Evolutionary conservation across 2,113 vertebrate species (phyloP).

Genomic region (Pachyramphus minor): DNA sequence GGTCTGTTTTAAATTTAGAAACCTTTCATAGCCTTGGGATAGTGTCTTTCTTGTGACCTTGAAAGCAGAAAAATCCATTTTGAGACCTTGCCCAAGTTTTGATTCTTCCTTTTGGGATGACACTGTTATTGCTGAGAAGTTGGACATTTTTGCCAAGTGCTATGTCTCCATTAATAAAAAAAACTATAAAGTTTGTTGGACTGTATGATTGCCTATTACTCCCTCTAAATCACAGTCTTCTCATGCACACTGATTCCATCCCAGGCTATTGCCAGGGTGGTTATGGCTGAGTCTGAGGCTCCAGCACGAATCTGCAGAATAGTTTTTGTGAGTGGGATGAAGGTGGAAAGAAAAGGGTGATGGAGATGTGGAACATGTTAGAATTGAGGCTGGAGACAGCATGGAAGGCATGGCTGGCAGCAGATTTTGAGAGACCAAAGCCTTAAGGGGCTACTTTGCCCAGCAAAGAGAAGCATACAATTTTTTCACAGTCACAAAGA

Average conservation of each 20-base stretch:
- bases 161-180: background rate
- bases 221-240: background rate
- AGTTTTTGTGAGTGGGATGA: background rate
- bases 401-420: background rate
- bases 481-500: background rate
- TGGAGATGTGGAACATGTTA: background rate
- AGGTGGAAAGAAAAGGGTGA: background rate
- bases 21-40: background rate
- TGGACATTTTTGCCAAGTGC: background rate
- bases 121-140: background rate
- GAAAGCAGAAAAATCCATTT: background rate
- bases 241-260: background rate
- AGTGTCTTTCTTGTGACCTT: slow-evolving; percentile 41
- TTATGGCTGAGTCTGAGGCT: background rate
- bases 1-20: slow-evolving; percentile 56
- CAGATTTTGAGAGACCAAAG: background rate
- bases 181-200: background rate
- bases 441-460: background rate
- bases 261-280: fast-evolving
- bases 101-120: background rate
- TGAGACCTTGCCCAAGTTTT: background rate
- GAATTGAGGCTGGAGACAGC: background rate
- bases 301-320: background rate
- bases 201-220: background rate
- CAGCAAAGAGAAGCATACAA: background rate